phyloP scores from a whole-genome alignment of 2,113 vertebrate species.

The Balaenoptera acutorostrata region DNA sequence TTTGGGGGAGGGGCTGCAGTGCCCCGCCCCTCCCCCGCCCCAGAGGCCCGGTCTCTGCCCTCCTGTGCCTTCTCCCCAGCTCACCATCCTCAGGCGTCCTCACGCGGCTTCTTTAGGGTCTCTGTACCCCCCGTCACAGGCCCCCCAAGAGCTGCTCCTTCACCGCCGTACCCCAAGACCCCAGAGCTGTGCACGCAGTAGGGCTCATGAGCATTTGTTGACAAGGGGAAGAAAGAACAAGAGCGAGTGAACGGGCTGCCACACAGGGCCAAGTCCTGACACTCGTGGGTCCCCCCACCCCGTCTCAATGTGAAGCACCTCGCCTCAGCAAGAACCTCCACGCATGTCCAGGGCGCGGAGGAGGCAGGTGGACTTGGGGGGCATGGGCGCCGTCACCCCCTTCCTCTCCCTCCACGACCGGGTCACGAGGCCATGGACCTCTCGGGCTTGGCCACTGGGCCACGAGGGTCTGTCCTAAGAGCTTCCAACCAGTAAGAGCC shows the following conservation, averaged over 20 bases:
- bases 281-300: not conserved
- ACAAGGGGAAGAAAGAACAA: not conserved
- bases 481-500: not conserved
- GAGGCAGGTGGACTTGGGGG: not conserved
- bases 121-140: no score
- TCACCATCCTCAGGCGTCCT: fast-evolving
- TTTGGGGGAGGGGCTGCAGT: not conserved
- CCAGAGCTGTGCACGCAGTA: not conserved
- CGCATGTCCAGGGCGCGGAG: not conserved
- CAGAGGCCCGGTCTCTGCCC: not conserved
- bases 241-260: not conserved
- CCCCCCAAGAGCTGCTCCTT: not conserved
- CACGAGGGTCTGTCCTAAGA: not conserved
- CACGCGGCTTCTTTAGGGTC: not conserved
- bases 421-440: not conserved
- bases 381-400: fast-evolving
- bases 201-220: not conserved
- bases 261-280: fast-evolving
- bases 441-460: not conserved
- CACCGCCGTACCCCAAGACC: not conserved
- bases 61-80: not conserved
- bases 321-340: not conserved
- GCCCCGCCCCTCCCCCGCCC: not conserved
- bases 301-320: fast-evolving
- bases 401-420: not conserved